phyloP scores from a whole-genome alignment of 2,113 vertebrate species.

The Isichthys henryi region DNA sequence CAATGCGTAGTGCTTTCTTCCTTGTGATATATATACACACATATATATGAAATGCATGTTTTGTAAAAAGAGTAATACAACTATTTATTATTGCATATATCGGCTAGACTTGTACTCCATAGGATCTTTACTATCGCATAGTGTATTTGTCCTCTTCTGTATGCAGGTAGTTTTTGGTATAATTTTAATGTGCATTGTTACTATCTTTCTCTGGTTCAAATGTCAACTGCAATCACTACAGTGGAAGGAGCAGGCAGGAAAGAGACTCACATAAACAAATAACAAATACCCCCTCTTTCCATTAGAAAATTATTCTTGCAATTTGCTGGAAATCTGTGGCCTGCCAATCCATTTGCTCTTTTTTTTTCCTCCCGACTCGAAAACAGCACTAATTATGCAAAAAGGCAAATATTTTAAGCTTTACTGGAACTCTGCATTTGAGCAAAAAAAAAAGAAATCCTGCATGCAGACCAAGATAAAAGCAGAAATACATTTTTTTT shows the following conservation, averaged over 20 bases:
- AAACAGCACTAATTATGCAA: slow-evolving; percentile 37
- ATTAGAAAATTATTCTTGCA: slow-evolving; percentile 1
- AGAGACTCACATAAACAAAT: neutral
- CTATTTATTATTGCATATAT: neutral
- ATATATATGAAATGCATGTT: neutral
- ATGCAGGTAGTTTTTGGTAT: neutral
- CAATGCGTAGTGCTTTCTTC: neutral
- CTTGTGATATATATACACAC: neutral
- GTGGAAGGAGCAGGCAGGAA: neutral
- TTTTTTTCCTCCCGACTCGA: neutral
- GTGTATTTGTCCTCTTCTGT: neutral
- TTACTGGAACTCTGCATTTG: slow-evolving; percentile 55
- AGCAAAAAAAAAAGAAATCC: slow-evolving; percentile 42
- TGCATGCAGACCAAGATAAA: slow-evolving; percentile 53
- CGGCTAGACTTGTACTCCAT: neutral
- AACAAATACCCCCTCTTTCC: neutral
- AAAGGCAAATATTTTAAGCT: slow-evolving; percentile 63
- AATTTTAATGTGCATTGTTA: neutral
- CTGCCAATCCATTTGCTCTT: neutral
- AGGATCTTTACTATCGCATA: neutral
- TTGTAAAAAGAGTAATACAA: neutral
- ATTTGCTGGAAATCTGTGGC: neutral
- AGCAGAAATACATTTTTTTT: slow-evolving; percentile 52
- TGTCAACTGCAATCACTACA: neutral
- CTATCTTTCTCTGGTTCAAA: neutral